Base-by-base conservation (phyloP, 2,888 invertebrate species). In the Dinocampus coccinellae region DNA sequence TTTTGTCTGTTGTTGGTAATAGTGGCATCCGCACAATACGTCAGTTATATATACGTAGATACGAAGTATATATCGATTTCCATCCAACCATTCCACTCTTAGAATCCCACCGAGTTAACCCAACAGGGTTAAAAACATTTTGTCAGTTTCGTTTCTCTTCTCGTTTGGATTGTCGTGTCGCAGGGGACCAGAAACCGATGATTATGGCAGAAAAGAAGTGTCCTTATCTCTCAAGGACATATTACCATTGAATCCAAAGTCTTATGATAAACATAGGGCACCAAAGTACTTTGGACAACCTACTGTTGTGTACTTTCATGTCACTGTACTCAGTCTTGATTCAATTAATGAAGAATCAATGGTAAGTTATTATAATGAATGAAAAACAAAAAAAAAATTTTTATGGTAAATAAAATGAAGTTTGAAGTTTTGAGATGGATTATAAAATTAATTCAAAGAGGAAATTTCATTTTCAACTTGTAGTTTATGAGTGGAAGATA, bases 261-360 rank as follows among this genome's bases (percentile, higher is more conserved):
- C 93, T 76, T 96, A 96, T 83, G 96, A 96, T 87, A 96, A 96
- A 89, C 96, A 96, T 88, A 90, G 95, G 74, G 95, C 96, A 0
- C 96, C 96, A 0, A 96, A 96, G 87, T 90, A 93, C 67, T 89
- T 94, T 81, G 95, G 95, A 0, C 94, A 95, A 85, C 94, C 96
- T 2, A 97, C 96, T 0, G 91, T 95, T 58, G 96, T 96, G 47
- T 95, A 96, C 86, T 97, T 96, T 83, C 96, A 96, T 84, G 96
- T 96, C 63, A 96, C 96, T 9, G 96, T 96, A 1, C 89, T 96
- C 73, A 96, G 96, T 61, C 89, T 97, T 79, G 97, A 97, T 89
- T 97, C 97, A n/a, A 97, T 97, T 77, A 96, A 97, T 84, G 97
- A 97, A 87, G 96, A 97, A 88, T 96, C 96, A 55, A 97, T 97